phyloP scores from a whole-genome alignment of 2,113 vertebrate genomes.

The Peromyscus leucopus region DNA sequence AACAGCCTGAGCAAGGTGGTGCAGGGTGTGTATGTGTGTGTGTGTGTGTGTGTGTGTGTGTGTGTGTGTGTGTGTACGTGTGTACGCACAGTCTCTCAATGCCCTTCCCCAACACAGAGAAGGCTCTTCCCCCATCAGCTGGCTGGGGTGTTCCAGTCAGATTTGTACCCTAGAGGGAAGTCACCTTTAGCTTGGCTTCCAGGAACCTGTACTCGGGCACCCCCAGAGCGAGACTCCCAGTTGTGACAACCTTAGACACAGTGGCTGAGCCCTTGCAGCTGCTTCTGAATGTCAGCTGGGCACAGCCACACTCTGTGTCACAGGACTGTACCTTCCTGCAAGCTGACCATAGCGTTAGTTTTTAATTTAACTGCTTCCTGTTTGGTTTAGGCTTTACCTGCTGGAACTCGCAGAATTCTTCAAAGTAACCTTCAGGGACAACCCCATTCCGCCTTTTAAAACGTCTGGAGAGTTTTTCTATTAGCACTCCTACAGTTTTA shows the following conservation, averaged over 20 bases:
- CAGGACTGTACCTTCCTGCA: background rate
- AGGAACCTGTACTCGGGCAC: background rate
- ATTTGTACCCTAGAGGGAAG: background rate
- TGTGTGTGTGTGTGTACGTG: background rate
- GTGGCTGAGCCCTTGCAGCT: background rate
- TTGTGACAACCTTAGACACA: background rate
- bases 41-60: background rate
- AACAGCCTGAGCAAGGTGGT: background rate
- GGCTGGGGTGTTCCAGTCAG: background rate
- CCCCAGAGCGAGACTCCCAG: background rate
- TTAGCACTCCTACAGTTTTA: background rate
- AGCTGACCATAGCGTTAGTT: background rate
- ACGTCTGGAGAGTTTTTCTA: background rate
- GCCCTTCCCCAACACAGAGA: background rate
- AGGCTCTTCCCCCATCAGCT: background rate
- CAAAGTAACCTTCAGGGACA: background rate
- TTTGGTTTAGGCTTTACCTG: background rate
- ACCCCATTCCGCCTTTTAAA: background rate
- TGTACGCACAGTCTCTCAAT: background rate
- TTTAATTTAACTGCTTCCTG: background rate
- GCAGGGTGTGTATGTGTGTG: background rate
- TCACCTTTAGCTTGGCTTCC: background rate
- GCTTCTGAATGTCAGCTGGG: background rate
- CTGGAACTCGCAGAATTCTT: background rate
- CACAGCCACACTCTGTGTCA: background rate